Evolutionary conservation across 2,797 vertebrate species (phyloP).

Genomic region (Heteromormyrus szaboi): DNA sequence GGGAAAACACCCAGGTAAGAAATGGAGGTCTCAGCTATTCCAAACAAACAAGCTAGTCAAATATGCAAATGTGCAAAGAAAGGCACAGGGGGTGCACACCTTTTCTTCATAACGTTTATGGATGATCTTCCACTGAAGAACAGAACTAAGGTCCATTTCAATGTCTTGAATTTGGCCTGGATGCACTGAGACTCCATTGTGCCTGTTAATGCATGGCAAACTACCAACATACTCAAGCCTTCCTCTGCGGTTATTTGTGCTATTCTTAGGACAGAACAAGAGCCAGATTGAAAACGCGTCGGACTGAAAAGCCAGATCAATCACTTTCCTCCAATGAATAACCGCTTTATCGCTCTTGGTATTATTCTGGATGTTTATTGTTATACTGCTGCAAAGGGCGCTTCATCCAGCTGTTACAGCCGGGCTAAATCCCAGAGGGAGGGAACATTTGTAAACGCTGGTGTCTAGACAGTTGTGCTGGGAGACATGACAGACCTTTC

Average conservation of each 20-base stretch:
- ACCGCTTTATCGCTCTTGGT: background rate
- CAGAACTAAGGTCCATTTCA: background rate
- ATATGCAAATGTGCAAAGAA: background rate
- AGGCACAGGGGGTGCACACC: background rate
- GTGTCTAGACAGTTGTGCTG: background rate
- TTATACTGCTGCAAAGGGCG: background rate
- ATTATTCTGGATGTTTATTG: background rate
- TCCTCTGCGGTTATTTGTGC: background rate
- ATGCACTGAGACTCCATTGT: background rate
- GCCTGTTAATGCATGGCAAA: background rate
- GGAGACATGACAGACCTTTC: background rate
- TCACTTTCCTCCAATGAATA: background rate
- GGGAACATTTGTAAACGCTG: background rate
- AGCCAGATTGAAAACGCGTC: background rate
- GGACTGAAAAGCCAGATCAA: background rate
- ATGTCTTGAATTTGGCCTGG: background rate
- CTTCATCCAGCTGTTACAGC: background rate
- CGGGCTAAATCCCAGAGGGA: background rate
- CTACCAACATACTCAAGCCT: background rate
- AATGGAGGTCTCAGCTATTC: background rate
- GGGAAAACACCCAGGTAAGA: background rate
- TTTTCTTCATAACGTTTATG: background rate
- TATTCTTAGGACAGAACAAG: background rate
- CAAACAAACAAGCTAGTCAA: background rate
- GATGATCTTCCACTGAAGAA: background rate